Evolutionary conservation across 1,140 invertebrate genomes (phyloP).

Genomic region (Cotesia typhae): DNA sequence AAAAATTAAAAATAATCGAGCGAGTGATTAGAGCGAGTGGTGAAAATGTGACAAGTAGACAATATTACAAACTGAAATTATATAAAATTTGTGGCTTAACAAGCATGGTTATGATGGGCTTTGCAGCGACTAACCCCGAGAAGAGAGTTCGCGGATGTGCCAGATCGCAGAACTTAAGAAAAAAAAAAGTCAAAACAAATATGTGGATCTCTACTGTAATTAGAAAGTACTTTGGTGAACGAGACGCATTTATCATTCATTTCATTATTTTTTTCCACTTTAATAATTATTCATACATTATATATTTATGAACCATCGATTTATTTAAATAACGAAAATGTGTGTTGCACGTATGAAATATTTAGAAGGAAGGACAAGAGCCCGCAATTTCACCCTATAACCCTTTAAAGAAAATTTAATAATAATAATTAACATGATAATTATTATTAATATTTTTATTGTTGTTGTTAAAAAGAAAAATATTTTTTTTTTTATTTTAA

Average conservation of each 20-base stretch:
- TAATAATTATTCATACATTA: background rate
- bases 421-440: background rate
- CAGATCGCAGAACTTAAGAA: background rate
- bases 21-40: constrained; percentile 31
- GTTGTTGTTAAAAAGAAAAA: background rate
- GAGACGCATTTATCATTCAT: constrained; percentile 16
- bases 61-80: constrained; percentile 19
- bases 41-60: constrained; percentile 23
- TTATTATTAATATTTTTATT: constrained; percentile 8
- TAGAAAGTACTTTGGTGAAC: constrained; percentile 8
- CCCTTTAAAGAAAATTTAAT: constrained; percentile 24
- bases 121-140: constrained; percentile 64
- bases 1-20: constrained; percentile 13
- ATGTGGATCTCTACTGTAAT: too few relatives aligned
- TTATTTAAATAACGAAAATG: constrained; percentile 8
- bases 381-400: constrained; percentile 27
- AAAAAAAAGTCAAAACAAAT: too few relatives aligned
- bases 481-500: background rate
- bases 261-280: constrained; percentile 3
- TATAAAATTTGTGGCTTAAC: constrained; percentile 59
- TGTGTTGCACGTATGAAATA: constrained; percentile 46
- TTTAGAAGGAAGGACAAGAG: constrained; percentile 39
- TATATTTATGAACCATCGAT: background rate
- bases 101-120: constrained; percentile 59
- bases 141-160: constrained; percentile 35